phyloP scores from a whole-genome alignment of 2,888 invertebrate genomes.

The Fragum sueziense region DNA sequence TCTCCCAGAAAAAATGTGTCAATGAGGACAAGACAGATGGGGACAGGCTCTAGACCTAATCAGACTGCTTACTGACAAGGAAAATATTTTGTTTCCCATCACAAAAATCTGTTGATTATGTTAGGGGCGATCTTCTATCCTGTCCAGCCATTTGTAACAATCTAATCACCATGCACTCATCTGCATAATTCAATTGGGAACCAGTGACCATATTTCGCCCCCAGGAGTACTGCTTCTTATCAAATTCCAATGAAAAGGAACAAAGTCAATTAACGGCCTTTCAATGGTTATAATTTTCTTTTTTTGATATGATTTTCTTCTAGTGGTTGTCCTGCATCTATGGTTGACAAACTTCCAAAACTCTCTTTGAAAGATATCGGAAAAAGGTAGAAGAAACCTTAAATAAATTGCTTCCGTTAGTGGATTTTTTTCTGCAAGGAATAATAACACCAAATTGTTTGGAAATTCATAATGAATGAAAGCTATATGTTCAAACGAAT shows the following conservation, averaged over 20 bases:
- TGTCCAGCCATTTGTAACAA: conserved; percentile 52
- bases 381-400: no score
- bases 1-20: neutral
- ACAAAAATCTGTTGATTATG: conserved; percentile 34
- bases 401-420: no score
- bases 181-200: conserved; percentile 51
- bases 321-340: neutral
- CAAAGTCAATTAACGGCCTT: conserved; percentile 34
- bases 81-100: conserved; percentile 35
- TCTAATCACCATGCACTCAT: conserved; percentile 39
- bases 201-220: conserved; percentile 42
- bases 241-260: conserved; percentile 46
- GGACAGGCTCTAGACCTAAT: conserved; percentile 4
- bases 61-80: conserved; percentile 19
- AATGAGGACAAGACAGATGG: neutral
- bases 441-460: no score
- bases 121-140: conserved; percentile 41
- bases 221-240: conserved; percentile 36
- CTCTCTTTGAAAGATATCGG: no score
- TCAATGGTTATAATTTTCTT: conserved; percentile 8
- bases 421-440: no score
- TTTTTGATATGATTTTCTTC: neutral
- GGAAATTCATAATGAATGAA: no score
- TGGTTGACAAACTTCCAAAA: no score
- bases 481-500: no score